A percentile compares a stretch with the other conserved stretches of the same genome.
Conservation (phyloP, 2,888 invertebrate genomes). For the Rhimphoctona megacephalus region DNA sequence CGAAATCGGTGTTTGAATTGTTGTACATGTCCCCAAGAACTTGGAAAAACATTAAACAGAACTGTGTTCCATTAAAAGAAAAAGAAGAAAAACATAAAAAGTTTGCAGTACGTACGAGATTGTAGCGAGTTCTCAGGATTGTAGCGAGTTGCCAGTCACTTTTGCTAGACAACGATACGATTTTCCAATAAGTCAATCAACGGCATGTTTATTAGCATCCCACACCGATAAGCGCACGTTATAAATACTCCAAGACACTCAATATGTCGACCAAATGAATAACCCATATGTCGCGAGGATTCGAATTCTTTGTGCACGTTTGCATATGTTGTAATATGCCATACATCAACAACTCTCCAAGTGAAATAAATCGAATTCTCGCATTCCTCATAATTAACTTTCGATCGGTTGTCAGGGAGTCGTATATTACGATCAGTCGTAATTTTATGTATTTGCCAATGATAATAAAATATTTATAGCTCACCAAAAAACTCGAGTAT, state of each 20-base stretch:
- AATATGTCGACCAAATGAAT: slow-evolving; percentile 55
- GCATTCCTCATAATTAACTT: slow-evolving; percentile 57
- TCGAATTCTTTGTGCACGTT: not conserved
- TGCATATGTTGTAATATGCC: not conserved
- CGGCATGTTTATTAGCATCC: slow-evolving; percentile 55
- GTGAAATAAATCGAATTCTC: slow-evolving; percentile 51
- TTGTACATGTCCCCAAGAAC: not conserved
- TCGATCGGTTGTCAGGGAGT: slow-evolving; percentile 43
- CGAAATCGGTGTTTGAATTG: not conserved
- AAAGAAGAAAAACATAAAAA: slow-evolving; percentile 7
- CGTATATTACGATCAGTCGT: slow-evolving; percentile 15
- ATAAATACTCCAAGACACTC: slow-evolving; percentile 62
- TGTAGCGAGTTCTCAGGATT: not conserved
- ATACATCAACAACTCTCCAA: slow-evolving; percentile 13
- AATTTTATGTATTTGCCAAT: slow-evolving; percentile 24
- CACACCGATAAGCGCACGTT: slow-evolving; percentile 56
- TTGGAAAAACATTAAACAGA: slow-evolving; percentile 20
- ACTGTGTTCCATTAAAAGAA: slow-evolving; percentile 4
- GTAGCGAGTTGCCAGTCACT: not conserved
- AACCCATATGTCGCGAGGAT: slow-evolving; percentile 11
- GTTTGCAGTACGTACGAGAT: not conserved
- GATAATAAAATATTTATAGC: slow-evolving; percentile 42
- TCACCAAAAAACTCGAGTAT: not conserved
- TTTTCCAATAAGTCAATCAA: slow-evolving; percentile 61
- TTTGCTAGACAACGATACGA: slow-evolving; percentile 40